phyloP scores from a whole-genome alignment of 2,797 vertebrate genomes.

The Margarornis squamiger region DNA sequence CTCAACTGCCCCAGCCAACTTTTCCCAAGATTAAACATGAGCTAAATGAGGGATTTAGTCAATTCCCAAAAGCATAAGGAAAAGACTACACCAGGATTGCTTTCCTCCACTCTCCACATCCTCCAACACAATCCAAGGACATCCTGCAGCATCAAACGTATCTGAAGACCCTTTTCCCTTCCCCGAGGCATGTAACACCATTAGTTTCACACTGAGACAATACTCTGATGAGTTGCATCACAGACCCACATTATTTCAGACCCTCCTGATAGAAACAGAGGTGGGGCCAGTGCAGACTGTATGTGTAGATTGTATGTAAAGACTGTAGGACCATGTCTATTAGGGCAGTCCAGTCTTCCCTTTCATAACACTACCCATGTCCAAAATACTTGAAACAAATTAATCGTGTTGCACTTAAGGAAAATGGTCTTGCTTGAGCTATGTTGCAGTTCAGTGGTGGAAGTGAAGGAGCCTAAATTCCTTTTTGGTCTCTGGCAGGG shows the following conservation, averaged over 20 bases:
- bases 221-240: background rate
- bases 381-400: background rate
- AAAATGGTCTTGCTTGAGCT: background rate
- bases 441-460: background rate
- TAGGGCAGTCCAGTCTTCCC: background rate
- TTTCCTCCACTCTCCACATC: background rate
- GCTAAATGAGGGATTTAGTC: background rate
- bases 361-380: background rate
- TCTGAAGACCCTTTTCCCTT: background rate
- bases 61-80: background rate
- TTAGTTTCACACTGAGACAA: background rate
- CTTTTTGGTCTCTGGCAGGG: background rate
- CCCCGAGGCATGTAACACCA: background rate
- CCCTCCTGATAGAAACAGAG: background rate
- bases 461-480: background rate
- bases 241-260: background rate
- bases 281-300: background rate
- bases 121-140: background rate
- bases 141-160: background rate
- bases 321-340: background rate
- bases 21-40: background rate
- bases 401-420: background rate
- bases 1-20: background rate
- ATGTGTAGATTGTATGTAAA: background rate
- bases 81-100: background rate